A percentile compares a stretch with the other conserved stretches of the same genome.
Evolutionary conservation across 2,113 vertebrate genomes (phyloP).

Genomic region (Cathartes aura): DNA sequence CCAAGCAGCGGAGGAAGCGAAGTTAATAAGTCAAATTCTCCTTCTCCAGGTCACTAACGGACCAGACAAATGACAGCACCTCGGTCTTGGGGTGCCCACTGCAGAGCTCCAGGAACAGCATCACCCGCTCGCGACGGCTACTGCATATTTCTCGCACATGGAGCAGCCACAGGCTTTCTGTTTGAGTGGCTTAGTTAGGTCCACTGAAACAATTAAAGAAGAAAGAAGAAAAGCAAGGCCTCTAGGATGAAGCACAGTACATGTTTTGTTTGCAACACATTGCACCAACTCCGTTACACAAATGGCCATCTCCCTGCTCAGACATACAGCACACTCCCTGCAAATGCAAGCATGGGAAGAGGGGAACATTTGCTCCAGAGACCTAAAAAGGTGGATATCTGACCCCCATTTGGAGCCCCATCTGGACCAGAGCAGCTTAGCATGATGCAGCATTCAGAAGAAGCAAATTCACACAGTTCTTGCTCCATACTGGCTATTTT

Average conservation of each 20-base stretch:
- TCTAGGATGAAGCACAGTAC: background rate
- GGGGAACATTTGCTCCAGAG: background rate
- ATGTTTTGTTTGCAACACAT: background rate
- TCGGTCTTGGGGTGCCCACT: fast-evolving
- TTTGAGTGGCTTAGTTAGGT: background rate
- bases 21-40: background rate
- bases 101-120: background rate
- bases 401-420: background rate
- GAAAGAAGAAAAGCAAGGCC: background rate
- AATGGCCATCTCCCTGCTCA: background rate
- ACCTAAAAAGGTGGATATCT: background rate
- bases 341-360: background rate
- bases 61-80: background rate
- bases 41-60: background rate
- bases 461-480: background rate
- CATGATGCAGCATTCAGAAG: background rate
- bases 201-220: background rate
- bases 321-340: fast-evolving
- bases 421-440: background rate
- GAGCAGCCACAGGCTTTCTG: background rate
- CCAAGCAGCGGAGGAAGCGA: background rate
- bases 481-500: background rate
- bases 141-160: fast-evolving
- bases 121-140: fast-evolving
- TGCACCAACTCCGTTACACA: background rate